Percentiles rank a stretch among this genome's conserved stretches.
Conservation (phyloP, 1,140 invertebrate genomes). For the Thaumatotibia leucotreta region DNA sequence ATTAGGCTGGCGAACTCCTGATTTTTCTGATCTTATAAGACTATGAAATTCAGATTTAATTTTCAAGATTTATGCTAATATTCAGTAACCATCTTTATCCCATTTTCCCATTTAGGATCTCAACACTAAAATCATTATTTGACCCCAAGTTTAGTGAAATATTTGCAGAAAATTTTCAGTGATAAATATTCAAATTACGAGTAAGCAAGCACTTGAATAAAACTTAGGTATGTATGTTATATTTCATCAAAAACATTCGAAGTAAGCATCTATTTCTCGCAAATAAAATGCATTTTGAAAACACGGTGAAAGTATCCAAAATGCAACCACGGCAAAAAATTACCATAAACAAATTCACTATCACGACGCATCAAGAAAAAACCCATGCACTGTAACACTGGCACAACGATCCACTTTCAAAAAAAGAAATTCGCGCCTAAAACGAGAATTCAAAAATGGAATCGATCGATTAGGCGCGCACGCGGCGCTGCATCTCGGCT, state of each 20-base stretch:
- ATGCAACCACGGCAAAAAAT: background rate
- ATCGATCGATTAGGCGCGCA: slow-evolving; percentile 27
- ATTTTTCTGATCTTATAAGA: too few species aligned
- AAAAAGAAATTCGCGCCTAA: slow-evolving; percentile 23
- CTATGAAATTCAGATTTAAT: too few species aligned
- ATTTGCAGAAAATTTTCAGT: background rate
- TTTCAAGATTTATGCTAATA: too few species aligned
- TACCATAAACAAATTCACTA: slow-evolving; percentile 8
- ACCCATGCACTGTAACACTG: slow-evolving; percentile 28
- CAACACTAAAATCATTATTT: too few species aligned
- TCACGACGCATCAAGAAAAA: slow-evolving; percentile 24
- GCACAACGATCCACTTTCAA: slow-evolving; percentile 22
- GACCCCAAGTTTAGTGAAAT: too few species aligned
- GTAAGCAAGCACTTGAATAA: background rate
- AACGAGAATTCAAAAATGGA: slow-evolving; percentile 27
- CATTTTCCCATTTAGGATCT: too few species aligned
- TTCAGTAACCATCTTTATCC: too few species aligned
- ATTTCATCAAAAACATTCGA: background rate
- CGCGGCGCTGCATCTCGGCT: slow-evolving; percentile 23
- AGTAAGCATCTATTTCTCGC: background rate
- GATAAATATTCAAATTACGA: background rate
- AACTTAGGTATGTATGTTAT: background rate
- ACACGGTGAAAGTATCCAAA: background rate
- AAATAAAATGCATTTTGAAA: background rate
- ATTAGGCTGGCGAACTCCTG: too few species aligned